A percentile compares a stretch with the other conserved stretches of the same genome.
Conservation (phyloP, 2,888 invertebrate species). For the Netelia inedita region DNA sequence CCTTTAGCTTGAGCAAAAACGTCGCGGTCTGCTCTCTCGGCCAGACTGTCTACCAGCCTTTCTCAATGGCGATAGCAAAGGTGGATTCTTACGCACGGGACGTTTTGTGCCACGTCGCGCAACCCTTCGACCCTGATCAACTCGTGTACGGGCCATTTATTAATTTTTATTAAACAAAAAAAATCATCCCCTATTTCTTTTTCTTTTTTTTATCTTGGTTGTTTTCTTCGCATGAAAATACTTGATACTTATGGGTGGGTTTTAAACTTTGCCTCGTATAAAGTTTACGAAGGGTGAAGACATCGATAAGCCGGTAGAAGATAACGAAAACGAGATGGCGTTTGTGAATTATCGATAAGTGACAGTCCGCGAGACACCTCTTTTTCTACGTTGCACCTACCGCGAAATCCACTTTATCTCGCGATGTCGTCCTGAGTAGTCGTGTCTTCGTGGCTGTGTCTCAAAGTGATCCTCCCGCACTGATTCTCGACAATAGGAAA, state of each 20-base stretch:
- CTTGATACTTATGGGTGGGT: too few species aligned
- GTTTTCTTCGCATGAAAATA: too few species aligned
- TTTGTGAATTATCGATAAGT: slow-evolving; percentile 64
- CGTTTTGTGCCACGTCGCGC: neutral
- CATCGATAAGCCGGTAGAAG: neutral
- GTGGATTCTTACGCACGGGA: neutral
- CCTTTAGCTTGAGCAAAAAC: slow-evolving; percentile 23
- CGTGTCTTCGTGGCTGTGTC: neutral
- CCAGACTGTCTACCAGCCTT: slow-evolving; percentile 24
- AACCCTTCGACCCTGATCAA: neutral
- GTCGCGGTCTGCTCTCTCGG: slow-evolving; percentile 35
- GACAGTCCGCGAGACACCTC: slow-evolving; percentile 60
- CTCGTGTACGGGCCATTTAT: too few species aligned
- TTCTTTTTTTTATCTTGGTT: too few species aligned
- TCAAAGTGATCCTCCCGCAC: neutral
- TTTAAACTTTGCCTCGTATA: too few species aligned
- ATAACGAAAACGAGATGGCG: slow-evolving; percentile 44
- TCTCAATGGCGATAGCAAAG: slow-evolving; percentile 1
- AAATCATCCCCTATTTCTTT: too few species aligned
- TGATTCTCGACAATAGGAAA: neutral
- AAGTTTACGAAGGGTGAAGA: slow-evolving; percentile 17
- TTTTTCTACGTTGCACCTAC: slow-evolving; percentile 36
- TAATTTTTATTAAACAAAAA: too few species aligned
- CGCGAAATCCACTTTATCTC: slow-evolving; percentile 48
- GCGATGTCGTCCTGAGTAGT: slow-evolving; percentile 7